Evolutionary conservation across 2,113 vertebrate species (phyloP), one percentile per base, ranked within the genome.

Genomic region (Egretta garzetta): DNA sequence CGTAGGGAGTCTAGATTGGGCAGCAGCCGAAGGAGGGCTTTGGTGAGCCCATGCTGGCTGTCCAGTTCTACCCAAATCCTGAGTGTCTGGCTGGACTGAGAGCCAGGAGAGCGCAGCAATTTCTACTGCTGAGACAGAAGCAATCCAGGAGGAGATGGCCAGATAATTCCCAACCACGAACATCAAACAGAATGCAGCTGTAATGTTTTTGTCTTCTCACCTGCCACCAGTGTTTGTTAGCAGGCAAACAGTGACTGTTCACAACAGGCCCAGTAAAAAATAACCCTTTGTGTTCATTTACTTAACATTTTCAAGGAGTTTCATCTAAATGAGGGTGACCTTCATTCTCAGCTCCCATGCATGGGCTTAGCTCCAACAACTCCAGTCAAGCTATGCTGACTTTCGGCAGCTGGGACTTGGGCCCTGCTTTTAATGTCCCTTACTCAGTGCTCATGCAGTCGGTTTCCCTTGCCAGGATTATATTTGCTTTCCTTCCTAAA

Each of bases 401-500:
- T 96, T 89, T 41, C 39, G 1, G 93, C 93, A 93, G 97, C 93
- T 97, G 97, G 62, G 41, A 50, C 93, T 53, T 56, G 83, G 76
- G 86, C 56, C 56, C 49, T 86, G 88, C 18, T 13, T 96, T 96
- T 97, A 81, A 95, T 58, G 95, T 92, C 94, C 85, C 41, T 92
- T 80, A 43, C 64, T 89, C n/a, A 0, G 45, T 59, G 68, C 84
- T 94, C 76, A 11, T 33, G 58, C 50, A 41, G 55, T 86, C 5
- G 1, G 12, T 49, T 81, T 89, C 80, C 67, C 87, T 88, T 96
- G 87, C 91, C 95, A 94, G 91, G 76, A 17, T 74, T 91, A 45
- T 93, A 85, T 94, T 97, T 96, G 76, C 89, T 96, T 95, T 97
- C 83, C 93, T 95, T 97, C 93, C 94, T 97, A 80, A 89, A 97